These are phyloP conservation scores for Ischnus inquisitorius DNA, from an alignment of 2,888 invertebrate genomes.

Conservation along the genomic window DNA sequence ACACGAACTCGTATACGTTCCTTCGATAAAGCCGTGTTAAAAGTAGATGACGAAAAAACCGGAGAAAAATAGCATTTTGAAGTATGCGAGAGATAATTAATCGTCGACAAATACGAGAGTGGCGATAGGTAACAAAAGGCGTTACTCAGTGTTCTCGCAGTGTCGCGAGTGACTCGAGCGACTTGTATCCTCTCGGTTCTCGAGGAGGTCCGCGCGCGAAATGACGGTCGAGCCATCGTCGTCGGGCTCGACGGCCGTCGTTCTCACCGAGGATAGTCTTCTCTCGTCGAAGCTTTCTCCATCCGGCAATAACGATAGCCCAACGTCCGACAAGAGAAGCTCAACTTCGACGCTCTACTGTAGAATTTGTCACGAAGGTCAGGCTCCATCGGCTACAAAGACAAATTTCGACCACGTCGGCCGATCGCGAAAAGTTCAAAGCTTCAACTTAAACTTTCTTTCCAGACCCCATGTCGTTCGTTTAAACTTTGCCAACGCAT, in stretches of 20 bases:
- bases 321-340: constrained; percentile 70
- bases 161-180: neutral
- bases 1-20: neutral
- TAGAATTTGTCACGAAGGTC: constrained; percentile 87
- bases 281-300: constrained; percentile 32
- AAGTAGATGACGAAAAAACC: neutral
- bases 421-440: neutral
- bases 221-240: constrained; percentile 44
- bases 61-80: constrained; percentile 30
- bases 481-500: too few relatives aligned
- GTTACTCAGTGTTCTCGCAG: constrained; percentile 31
- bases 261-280: constrained; percentile 52
- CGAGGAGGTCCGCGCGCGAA: constrained; percentile 3
- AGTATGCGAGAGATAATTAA: constrained; percentile 50
- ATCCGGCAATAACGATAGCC: constrained; percentile 31
- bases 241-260: constrained; percentile 40
- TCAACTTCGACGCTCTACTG: constrained; percentile 77
- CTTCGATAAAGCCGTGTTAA: constrained; percentile 26
- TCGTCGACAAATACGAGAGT: constrained; percentile 43
- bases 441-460: neutral
- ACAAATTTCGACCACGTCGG: neutral
- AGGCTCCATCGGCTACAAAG: constrained; percentile 1
- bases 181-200: neutral
- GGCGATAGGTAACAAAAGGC: constrained; percentile 42
- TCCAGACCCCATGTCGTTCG: neutral